Evolutionary conservation across 2,797 vertebrate species (phyloP).

Genomic region (Ctenopoma multispine): DNA sequence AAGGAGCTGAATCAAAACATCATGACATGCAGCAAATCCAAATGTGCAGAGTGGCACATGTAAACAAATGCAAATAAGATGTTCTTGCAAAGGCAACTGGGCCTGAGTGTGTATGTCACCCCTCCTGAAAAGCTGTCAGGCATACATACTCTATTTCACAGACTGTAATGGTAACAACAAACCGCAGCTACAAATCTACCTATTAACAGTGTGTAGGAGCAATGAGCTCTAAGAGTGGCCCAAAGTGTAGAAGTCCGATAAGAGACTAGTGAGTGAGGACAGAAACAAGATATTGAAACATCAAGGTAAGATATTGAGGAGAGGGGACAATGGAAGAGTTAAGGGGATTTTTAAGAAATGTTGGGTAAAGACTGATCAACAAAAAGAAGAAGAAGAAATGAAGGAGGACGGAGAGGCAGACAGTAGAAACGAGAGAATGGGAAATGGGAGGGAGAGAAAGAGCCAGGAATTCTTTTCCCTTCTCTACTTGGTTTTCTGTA

Average conservation of each 20-base stretch:
- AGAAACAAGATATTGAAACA: slow-evolving; percentile 76
- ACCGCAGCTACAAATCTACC: slow-evolving; percentile 46
- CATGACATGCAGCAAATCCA: slow-evolving; percentile 67
- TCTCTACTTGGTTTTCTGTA: slow-evolving; percentile 87
- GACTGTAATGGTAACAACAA: slow-evolving; percentile 26
- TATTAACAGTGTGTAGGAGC: slow-evolving; percentile 53
- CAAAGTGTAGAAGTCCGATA: slow-evolving; percentile 52
- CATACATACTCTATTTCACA: slow-evolving; percentile 50
- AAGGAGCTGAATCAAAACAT: slow-evolving; percentile 63
- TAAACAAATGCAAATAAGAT: slow-evolving; percentile 81
- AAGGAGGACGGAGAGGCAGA: slow-evolving; percentile 77
- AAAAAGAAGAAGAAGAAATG: slow-evolving; percentile 75
- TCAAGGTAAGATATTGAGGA: slow-evolving; percentile 65
- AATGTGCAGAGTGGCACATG: slow-evolving; percentile 67
- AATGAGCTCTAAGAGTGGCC: slow-evolving; percentile 43
- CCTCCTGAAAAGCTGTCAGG: slow-evolving; percentile 62
- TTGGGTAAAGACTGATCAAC: slow-evolving; percentile 65
- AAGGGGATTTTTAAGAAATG: slow-evolving; percentile 76
- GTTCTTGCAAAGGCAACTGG: slow-evolving; percentile 44
- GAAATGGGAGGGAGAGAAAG: slow-evolving; percentile 79
- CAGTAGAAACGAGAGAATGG: slow-evolving; percentile 85
- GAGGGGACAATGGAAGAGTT: slow-evolving; percentile 65
- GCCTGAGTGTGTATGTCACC: slow-evolving; percentile 22
- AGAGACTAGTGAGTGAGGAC: slow-evolving; percentile 44
- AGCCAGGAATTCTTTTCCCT: slow-evolving; percentile 77